Conservation (phyloP, 35 echinoderm and acorn worm species). For the Lytechinus pictus region DNA sequence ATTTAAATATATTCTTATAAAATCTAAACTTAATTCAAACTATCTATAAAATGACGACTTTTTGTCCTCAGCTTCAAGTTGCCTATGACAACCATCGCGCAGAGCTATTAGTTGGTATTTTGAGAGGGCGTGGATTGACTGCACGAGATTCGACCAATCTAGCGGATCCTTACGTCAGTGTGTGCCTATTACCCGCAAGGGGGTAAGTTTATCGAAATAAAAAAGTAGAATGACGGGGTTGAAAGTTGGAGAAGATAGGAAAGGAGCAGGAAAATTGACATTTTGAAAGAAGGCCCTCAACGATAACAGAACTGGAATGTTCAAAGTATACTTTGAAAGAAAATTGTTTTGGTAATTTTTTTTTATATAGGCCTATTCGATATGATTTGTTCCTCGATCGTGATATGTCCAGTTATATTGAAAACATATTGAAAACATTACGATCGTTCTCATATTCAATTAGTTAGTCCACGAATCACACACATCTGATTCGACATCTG, state of each 20-base stretch:
- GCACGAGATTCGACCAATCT: constrained; percentile 85
- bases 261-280: no score
- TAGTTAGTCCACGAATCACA: not conserved
- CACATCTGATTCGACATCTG: not conserved
- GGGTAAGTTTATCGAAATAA: constrained; percentile 65
- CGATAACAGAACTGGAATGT: not conserved
- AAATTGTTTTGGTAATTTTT: not conserved
- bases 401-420: not conserved
- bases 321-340: not conserved
- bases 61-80: constrained; percentile 76
- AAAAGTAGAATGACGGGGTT: not conserved
- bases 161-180: constrained; percentile 93
- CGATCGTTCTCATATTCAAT: no score
- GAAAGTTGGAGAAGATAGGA: no score
- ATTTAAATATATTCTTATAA: no score
- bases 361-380: no score
- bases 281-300: no score
- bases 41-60: not conserved
- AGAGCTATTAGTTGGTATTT: constrained; percentile 76
- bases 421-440: no score
- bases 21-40: no score
- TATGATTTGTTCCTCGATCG: not conserved
- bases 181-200: constrained; percentile 89
- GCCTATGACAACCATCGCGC: constrained; percentile 77
- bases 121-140: constrained; percentile 78